Evolutionary conservation across 2,888 invertebrate species (phyloP), one percentile per base, ranked within the genome.

Genomic region (Flexamia atlantica): DNA sequence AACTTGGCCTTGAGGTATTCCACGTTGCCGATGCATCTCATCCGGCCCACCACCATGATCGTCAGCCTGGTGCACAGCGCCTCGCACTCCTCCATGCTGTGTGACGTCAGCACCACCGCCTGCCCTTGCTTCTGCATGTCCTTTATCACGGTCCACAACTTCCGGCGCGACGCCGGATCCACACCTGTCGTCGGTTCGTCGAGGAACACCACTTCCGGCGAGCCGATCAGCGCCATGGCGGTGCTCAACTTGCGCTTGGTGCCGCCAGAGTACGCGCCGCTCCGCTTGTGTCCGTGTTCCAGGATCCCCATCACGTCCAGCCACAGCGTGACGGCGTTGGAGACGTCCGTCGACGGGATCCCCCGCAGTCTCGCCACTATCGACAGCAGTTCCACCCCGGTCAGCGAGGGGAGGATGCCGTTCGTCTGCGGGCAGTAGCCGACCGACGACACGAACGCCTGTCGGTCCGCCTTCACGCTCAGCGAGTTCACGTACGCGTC

Each of bases 351-450:
- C 28, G 85, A 46, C 0, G 84, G 89, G 30, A 96, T 92, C 0
- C 97, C 97, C 4, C 96, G 92, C 76, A 98, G 90, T 17, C 93
- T 90, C 0, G 95, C 95, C 90, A 96, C 94, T 84, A 96, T 91
- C 70, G 89, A 90, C 68, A 98, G 90, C 88, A 95, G 95, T 89
- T 97, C 94, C 84, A 92, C 90, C 0, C 96, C 95, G 12, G 96
- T 96, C 89, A 97, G 92, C 88, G 94, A 94, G 83, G 92, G 93
- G 88, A 97, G 95, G 64, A 97, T 90, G 0, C 96, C 96, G 90
- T 95, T 94, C 89, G 94, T 94, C 91, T 98, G 98, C 0, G 98
- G 98, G 89, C 98, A 98, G 90, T 98, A 98, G 32, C 97, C 97
- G 89, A 97, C 93, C 85, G 93, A 91, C 81, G 92, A 92, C 81